These are phyloP conservation scores for Dromococcyx pavoninus DNA, from an alignment of 2,797 vertebrate genomes.

Conservation along the genomic window DNA sequence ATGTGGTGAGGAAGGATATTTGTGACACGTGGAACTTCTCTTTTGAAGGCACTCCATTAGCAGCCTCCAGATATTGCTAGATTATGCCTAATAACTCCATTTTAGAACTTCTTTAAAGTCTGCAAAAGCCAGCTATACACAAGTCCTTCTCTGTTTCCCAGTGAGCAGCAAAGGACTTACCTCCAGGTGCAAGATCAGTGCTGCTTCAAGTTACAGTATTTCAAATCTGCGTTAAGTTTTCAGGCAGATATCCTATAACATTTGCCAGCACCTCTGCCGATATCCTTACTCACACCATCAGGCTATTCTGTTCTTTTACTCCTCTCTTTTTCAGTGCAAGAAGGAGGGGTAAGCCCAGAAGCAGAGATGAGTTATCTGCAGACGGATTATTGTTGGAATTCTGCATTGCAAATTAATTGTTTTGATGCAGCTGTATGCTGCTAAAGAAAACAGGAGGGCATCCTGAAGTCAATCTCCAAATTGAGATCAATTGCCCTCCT, in stretches of 20 bases:
- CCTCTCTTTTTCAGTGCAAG: not conserved
- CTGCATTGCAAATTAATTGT: slow-evolving; percentile 8
- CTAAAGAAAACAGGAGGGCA: not conserved
- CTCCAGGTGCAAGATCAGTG: not conserved
- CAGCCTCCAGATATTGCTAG: not conserved
- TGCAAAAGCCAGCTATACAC: not conserved
- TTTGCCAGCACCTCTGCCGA: not conserved
- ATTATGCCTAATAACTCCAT: not conserved
- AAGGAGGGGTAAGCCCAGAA: not conserved
- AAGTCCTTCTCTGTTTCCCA: not conserved
- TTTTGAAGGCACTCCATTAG: not conserved
- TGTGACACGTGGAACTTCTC: not conserved
- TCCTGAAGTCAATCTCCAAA: slow-evolving; percentile 1
- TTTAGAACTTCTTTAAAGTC: not conserved
- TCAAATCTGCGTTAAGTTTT: not conserved
- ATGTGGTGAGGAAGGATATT: not conserved
- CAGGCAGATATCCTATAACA: not conserved
- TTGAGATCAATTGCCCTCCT: slow-evolving; percentile 19
- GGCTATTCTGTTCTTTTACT: not conserved
- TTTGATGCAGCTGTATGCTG: not conserved
- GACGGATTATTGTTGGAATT: not conserved
- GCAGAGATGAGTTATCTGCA: not conserved
- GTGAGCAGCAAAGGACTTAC: not conserved
- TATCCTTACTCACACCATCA: not conserved
- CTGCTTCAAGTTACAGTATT: not conserved